Percentiles rank a stretch among this genome's conserved stretches.
phyloP scores from a whole-genome alignment of 37 sponge, comb jelly and placozoan species.

The Eunapius fragilis region DNA sequence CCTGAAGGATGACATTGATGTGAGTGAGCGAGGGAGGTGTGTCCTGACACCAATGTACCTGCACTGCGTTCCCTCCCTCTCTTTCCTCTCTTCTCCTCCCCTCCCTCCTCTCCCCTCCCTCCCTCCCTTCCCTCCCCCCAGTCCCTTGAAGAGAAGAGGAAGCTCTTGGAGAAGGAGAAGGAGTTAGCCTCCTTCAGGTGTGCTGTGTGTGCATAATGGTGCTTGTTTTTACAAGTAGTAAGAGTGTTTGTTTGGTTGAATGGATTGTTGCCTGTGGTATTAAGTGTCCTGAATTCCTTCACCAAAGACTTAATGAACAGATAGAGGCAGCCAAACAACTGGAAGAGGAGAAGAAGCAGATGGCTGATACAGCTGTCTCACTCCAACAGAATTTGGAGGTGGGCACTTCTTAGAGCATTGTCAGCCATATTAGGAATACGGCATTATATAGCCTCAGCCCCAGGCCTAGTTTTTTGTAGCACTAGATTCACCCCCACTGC shows the following conservation, averaged over 20 bases:
- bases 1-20: slow-evolving; percentile 75
- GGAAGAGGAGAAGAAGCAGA: slow-evolving; percentile 74
- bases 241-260: not conserved
- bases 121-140: slow-evolving; percentile 11
- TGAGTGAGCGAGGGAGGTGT: slow-evolving; percentile 13
- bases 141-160: slow-evolving; percentile 63
- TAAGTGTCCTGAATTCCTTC: not conserved
- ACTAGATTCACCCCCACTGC: too few species aligned
- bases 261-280: not conserved
- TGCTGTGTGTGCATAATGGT: not conserved
- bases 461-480: too few species aligned
- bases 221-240: too few species aligned
- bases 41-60: too few species aligned
- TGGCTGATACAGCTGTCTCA: slow-evolving; percentile 54
- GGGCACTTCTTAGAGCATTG: too few species aligned
- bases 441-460: too few species aligned
- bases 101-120: too few species aligned
- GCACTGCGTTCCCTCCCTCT: too few species aligned
- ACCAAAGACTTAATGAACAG: slow-evolving; percentile 52
- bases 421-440: too few species aligned
- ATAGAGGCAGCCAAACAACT: slow-evolving; percentile 56
- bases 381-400: slow-evolving; percentile 66
- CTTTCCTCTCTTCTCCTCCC: too few species aligned
- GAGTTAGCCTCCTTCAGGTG: slow-evolving; percentile 39
- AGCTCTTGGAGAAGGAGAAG: slow-evolving; percentile 61